Conservation (phyloP, 2,113 vertebrate species). For the Pseudopodoces humilis region DNA sequence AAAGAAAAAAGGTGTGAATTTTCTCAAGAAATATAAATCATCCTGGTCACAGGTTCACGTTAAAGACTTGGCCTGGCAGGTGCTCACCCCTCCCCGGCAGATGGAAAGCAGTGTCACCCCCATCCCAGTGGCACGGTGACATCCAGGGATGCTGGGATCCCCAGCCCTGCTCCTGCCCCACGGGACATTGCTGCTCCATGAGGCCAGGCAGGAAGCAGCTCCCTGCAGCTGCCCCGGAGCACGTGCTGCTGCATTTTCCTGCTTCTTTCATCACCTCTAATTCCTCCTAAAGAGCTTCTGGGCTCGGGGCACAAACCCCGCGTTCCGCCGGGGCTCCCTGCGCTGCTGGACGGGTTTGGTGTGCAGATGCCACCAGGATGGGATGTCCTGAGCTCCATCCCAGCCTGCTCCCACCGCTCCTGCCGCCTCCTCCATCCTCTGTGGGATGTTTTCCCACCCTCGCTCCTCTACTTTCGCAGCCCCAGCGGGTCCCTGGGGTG, state of each 20-base stretch:
- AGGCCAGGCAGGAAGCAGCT: background rate
- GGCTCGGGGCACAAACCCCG: background rate
- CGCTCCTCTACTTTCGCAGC: background rate
- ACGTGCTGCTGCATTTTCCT: background rate
- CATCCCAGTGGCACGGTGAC: background rate
- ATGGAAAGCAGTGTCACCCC: background rate
- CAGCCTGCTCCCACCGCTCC: background rate
- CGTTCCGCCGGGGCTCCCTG: accelerated
- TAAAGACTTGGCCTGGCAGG: background rate
- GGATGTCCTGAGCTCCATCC: background rate
- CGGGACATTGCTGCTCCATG: background rate
- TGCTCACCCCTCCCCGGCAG: background rate
- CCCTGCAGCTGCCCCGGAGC: background rate
- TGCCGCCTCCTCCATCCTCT: too few relatives aligned
- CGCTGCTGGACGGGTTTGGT: background rate
- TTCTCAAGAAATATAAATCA: background rate
- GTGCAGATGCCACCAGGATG: background rate
- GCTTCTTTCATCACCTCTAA: background rate
- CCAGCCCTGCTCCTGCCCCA: background rate
- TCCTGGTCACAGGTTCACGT: accelerated
- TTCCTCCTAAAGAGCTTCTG: background rate
- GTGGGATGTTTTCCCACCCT: accelerated
- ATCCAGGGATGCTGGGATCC: accelerated
- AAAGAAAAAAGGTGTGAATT: accelerated
- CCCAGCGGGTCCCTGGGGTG: accelerated